phyloP scores from a whole-genome alignment of 2,113 vertebrate genomes.

The Nycticorax nycticorax region DNA sequence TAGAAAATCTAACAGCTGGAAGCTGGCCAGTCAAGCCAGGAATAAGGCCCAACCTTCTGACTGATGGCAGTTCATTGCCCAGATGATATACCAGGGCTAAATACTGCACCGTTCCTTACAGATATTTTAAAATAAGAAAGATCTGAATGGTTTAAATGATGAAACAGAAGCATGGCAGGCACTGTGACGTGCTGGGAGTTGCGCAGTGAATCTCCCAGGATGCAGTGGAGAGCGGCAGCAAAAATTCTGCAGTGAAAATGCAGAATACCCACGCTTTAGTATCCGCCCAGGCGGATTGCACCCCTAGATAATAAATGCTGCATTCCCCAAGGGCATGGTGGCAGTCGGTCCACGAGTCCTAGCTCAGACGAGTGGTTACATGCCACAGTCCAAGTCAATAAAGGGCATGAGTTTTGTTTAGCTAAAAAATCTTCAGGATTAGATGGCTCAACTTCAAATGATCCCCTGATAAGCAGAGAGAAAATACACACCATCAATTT shows the following conservation, averaged over 20 bases:
- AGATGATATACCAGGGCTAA: background rate
- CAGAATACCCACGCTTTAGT: accelerated
- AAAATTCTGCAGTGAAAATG: background rate
- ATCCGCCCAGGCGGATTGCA: background rate
- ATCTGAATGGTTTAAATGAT: background rate
- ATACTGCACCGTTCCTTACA: background rate
- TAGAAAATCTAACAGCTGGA: background rate
- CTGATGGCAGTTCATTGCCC: background rate
- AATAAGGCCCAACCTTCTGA: background rate
- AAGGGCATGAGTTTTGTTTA: slow-evolving; percentile 10
- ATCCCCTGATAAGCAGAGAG: background rate
- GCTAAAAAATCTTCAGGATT: slow-evolving; percentile 24
- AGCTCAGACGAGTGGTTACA: background rate
- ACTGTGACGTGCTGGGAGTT: background rate
- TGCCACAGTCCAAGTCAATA: slow-evolving; percentile 17
- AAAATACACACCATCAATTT: background rate
- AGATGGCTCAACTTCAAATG: slow-evolving; percentile 31
- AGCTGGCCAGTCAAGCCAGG: background rate
- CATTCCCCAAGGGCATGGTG: background rate
- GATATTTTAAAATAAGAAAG: background rate
- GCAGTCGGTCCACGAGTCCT: background rate
- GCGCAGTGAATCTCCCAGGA: background rate
- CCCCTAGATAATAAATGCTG: background rate
- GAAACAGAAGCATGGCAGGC: background rate
- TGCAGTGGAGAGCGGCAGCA: accelerated